A percentile compares a stretch with the other conserved stretches of the same genome.
These are phyloP conservation scores for Stegana nigrithorax DNA, from an alignment of 2,888 invertebrate genomes.

Conservation along the genomic window DNA sequence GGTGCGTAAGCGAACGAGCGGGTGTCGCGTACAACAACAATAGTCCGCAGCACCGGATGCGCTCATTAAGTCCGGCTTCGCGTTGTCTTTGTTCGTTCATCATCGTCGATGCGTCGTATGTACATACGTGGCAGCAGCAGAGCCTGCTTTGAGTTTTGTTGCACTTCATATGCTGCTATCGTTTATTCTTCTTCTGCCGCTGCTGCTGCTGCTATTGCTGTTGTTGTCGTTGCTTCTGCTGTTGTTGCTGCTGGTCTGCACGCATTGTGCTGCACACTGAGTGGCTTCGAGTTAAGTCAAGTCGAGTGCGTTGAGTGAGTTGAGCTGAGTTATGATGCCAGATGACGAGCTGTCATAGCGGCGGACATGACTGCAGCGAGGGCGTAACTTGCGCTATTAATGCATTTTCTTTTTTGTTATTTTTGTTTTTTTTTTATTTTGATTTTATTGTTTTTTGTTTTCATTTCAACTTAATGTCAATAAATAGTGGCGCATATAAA, in stretches of 20 bases:
- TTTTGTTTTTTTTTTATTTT: no score
- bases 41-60: slow-evolving; percentile 44
- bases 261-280: no score
- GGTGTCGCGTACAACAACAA: neutral
- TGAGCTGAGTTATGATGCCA: slow-evolving; percentile 55
- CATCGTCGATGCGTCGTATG: no score
- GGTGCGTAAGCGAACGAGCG: neutral
- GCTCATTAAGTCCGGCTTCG: slow-evolving; percentile 47
- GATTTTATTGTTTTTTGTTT: slow-evolving; percentile 9
- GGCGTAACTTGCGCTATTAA: no score
- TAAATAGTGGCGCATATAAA: no score
- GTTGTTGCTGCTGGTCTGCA: slow-evolving; percentile 7
- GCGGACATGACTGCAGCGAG: neutral
- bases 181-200: no score
- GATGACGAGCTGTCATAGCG: slow-evolving; percentile 55
- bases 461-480: neutral
- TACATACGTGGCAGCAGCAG: no score
- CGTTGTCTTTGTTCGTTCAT: neutral
- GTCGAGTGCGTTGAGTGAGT: slow-evolving; percentile 3
- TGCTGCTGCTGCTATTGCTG: slow-evolving; percentile 30
- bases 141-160: no score
- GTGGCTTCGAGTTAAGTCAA: no score
- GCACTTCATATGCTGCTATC: no score
- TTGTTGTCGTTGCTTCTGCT: slow-evolving; percentile 8
- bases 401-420: no score